These are phyloP conservation scores for Phlogophora meticulosa DNA, from an alignment of 2,888 invertebrate species.

Conservation along the genomic window DNA sequence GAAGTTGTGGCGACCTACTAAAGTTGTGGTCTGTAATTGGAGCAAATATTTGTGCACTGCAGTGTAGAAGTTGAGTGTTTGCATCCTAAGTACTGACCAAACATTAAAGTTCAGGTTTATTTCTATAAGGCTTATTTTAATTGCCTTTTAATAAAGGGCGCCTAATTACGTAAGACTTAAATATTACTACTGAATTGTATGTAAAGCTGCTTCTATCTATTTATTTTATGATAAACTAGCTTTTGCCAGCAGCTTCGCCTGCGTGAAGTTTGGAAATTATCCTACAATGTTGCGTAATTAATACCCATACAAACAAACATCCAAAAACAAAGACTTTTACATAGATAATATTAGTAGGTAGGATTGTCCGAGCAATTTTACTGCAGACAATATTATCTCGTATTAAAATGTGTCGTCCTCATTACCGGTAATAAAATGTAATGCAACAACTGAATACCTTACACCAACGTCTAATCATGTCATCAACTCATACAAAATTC, in stretches of 20 bases:
- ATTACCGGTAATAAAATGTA: constrained; percentile 13
- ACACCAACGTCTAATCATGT: constrained; percentile 19
- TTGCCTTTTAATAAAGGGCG: too few relatives aligned
- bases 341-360: too few relatives aligned
- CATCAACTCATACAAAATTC: constrained; percentile 14
- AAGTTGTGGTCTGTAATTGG: constrained; percentile 45
- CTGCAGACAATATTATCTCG: background rate
- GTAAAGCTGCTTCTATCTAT: too few relatives aligned
- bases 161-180: too few relatives aligned
- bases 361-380: background rate
- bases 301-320: too few relatives aligned
- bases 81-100: background rate
- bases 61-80: constrained; percentile 9
- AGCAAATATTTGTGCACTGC: constrained; percentile 33
- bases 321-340: too few relatives aligned
- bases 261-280: too few relatives aligned
- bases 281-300: too few relatives aligned
- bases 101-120: background rate
- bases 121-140: background rate
- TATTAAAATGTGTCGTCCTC: background rate
- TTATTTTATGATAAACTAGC: too few relatives aligned
- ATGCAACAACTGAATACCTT: background rate
- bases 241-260: too few relatives aligned
- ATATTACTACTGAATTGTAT: too few relatives aligned
- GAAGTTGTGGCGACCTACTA: constrained; percentile 19